Conservation (phyloP, 2,113 vertebrate species). For the Misgurnus anguillicaudatus region DNA sequence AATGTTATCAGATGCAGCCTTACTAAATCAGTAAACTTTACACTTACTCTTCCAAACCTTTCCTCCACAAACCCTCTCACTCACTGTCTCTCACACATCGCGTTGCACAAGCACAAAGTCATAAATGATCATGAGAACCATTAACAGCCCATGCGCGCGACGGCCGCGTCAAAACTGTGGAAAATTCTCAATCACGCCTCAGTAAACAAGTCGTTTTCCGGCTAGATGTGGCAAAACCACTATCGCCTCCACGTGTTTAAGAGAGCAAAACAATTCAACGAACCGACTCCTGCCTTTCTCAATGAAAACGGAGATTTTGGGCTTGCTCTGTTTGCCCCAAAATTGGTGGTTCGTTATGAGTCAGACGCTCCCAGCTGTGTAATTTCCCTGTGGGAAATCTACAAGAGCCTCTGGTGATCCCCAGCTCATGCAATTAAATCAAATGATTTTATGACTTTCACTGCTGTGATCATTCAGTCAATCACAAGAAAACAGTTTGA, state of each 20-base stretch:
- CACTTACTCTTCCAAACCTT: slow-evolving; percentile 20
- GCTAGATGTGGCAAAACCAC: slow-evolving; percentile 11
- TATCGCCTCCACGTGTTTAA: slow-evolving; percentile 17
- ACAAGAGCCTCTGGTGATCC: slow-evolving; percentile 24
- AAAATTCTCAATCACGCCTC: slow-evolving; percentile 42
- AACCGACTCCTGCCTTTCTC: slow-evolving; percentile 21
- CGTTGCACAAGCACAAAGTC: slow-evolving; percentile 23
- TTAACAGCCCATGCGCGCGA: slow-evolving; percentile 49
- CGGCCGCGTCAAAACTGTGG: slow-evolving; percentile 58
- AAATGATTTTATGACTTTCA: slow-evolving; percentile 27
- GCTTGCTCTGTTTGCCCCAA: slow-evolving; percentile 34
- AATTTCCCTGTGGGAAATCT: background rate
- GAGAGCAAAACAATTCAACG: slow-evolving; percentile 24
- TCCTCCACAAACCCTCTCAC: slow-evolving; percentile 40
- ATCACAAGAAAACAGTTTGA: slow-evolving; percentile 13
- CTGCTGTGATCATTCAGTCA: slow-evolving; percentile 13
- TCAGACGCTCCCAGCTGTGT: slow-evolving; percentile 43
- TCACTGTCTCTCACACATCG: slow-evolving; percentile 4
- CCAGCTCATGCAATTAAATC: slow-evolving; percentile 30
- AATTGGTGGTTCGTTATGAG: slow-evolving; percentile 40
- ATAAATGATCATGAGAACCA: slow-evolving; percentile 50
- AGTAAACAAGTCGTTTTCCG: slow-evolving; percentile 31
- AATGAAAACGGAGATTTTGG: slow-evolving; percentile 15
- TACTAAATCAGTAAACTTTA: background rate
- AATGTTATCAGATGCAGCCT: slow-evolving; percentile 52